phyloP scores from a whole-genome alignment of 1,140 invertebrate species.

The Zaprionus capensis region DNA sequence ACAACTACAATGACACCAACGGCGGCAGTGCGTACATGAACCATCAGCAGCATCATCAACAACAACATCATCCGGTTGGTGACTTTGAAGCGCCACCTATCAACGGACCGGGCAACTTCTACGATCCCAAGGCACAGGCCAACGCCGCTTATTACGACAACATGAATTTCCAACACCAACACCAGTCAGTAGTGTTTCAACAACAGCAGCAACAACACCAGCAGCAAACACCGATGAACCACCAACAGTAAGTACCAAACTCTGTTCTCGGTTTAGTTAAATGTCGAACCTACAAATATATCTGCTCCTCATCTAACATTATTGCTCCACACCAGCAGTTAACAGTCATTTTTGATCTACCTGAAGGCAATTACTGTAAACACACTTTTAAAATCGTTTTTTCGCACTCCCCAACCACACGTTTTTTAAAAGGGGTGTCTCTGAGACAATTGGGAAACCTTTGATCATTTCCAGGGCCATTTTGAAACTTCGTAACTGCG shows the following conservation, averaged over 20 bases:
- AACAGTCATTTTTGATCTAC: too few relatives aligned
- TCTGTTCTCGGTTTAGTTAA: background rate
- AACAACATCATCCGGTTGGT: conserved; percentile 68
- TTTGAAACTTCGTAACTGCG: too few relatives aligned
- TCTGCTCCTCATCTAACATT: background rate
- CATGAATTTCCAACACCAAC: conserved; percentile 77
- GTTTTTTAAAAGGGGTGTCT: too few relatives aligned
- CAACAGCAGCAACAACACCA: conserved; percentile 58
- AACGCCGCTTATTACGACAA: conserved; percentile 76
- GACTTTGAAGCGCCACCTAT: conserved; percentile 71
- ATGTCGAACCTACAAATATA: background rate
- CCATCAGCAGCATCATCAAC: conserved; percentile 71
- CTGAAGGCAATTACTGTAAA: too few relatives aligned
- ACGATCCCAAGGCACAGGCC: conserved; percentile 64
- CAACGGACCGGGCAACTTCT: conserved; percentile 66
- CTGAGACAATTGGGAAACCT: too few relatives aligned
- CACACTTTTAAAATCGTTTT: too few relatives aligned
- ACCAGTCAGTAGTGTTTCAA: conserved; percentile 67
- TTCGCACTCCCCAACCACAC: too few relatives aligned
- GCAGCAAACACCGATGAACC: conserved; percentile 60
- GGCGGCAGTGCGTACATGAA: conserved; percentile 70
- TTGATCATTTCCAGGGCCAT: too few relatives aligned
- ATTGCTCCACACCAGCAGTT: conserved; percentile 1
- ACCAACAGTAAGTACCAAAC: conserved; percentile 61
- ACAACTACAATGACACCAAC: conserved; percentile 76